Evolutionary conservation across 1,140 invertebrate species (phyloP).

Genomic region (Laodelphax striatellus): DNA sequence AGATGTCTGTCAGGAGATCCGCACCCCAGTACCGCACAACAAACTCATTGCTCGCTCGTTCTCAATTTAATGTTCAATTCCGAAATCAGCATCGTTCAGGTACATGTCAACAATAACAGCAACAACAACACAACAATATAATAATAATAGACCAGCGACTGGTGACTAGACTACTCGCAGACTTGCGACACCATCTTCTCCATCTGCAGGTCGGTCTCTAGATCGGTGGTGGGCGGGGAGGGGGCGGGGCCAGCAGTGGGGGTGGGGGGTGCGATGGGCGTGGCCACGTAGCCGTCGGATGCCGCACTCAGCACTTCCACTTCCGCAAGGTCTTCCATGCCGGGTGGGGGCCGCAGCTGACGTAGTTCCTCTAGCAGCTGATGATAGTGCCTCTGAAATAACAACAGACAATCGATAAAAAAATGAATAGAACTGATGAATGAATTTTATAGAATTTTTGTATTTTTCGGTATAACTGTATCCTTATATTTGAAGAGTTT

Average conservation of each 20-base stretch:
- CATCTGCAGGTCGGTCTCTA: constrained; percentile 52
- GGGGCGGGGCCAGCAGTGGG: constrained; percentile 19
- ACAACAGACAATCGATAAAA: constrained; percentile 17
- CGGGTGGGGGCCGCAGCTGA: constrained; percentile 61
- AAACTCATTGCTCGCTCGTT: neutral
- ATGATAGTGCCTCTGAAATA: constrained; percentile 60
- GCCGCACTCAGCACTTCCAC: constrained; percentile 20
- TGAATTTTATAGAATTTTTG: too few relatives aligned
- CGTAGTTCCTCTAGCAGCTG: constrained; percentile 65
- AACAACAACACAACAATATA: neutral
- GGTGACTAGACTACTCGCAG: constrained; percentile 35
- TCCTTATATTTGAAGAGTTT: too few relatives aligned
- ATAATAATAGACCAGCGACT: neutral
- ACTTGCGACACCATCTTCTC: constrained; percentile 62
- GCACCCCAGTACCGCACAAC: neutral
- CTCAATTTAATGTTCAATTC: neutral
- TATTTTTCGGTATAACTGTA: too few relatives aligned
- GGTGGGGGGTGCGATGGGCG: neutral
- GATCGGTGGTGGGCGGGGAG: constrained; percentile 13
- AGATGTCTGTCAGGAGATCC: too few relatives aligned
- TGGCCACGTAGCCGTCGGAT: too few relatives aligned
- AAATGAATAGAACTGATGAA: too few relatives aligned
- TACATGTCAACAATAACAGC: neutral
- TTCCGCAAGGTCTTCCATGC: constrained; percentile 53
- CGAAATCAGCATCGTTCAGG: neutral